A percentile compares a stretch with the other conserved stretches of the same genome.
These are phyloP conservation scores for Xenopus petersii DNA, from an alignment of 2,797 vertebrate genomes.

Conservation along the genomic window DNA sequence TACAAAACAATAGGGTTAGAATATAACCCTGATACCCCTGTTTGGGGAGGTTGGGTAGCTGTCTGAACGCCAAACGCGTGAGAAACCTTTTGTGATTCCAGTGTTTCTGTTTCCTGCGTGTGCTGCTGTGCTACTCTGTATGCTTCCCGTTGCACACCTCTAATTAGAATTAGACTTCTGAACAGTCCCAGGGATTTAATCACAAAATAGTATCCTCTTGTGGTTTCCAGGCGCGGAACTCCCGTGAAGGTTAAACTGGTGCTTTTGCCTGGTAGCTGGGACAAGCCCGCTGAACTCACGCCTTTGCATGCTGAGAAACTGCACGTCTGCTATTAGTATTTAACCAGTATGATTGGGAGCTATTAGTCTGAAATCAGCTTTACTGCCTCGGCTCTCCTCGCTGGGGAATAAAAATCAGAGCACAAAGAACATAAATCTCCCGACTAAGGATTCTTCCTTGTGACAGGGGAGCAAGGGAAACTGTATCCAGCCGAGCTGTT, in stretches of 20 bases:
- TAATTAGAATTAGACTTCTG: too few species aligned
- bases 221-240: neutral
- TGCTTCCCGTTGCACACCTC: too few species aligned
- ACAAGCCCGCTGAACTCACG: neutral
- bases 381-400: neutral
- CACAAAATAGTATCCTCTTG: too few species aligned
- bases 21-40: too few species aligned
- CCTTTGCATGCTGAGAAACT: neutral
- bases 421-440: conserved; percentile 12
- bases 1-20: too few species aligned
- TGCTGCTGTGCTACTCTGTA: too few species aligned
- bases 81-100: too few species aligned
- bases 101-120: too few species aligned
- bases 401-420: conserved; percentile 10
- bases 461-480: neutral
- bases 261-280: neutral
- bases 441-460: conserved; percentile 8
- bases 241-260: neutral
- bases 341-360: conserved; percentile 1
- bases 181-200: too few species aligned
- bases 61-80: too few species aligned
- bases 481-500: conserved; percentile 1
- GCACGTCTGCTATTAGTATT: neutral
- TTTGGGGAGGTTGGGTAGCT: too few species aligned
- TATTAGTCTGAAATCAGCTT: conserved; percentile 22